Conservation (phyloP, 2,113 vertebrate genomes). For the Tragulus kanchil region DNA sequence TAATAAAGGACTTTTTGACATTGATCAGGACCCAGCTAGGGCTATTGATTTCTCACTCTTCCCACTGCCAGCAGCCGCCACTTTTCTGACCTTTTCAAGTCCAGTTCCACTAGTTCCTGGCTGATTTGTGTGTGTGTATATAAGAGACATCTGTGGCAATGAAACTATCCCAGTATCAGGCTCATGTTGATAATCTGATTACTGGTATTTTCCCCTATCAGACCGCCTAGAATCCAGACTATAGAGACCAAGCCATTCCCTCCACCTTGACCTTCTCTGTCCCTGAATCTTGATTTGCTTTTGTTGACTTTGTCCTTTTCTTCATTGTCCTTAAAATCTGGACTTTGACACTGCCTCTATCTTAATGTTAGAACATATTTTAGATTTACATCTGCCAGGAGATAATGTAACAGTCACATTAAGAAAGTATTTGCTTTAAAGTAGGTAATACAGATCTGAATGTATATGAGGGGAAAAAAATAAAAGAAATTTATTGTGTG, state of each 20-base stretch:
- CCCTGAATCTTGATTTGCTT: neutral
- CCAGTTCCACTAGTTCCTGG: slow-evolving; percentile 59
- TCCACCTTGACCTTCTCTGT: neutral
- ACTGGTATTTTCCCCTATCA: neutral
- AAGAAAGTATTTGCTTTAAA: slow-evolving; percentile 51
- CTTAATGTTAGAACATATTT: slow-evolving; percentile 38
- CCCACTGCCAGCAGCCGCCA: slow-evolving; percentile 76
- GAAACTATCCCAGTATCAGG: neutral
- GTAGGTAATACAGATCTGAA: slow-evolving; percentile 41
- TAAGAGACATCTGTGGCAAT: slow-evolving; percentile 6
- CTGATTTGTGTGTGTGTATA: neutral
- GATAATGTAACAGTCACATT: slow-evolving; percentile 18
- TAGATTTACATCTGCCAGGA: slow-evolving; percentile 42
- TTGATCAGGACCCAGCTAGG: slow-evolving; percentile 49
- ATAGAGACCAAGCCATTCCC: neutral
- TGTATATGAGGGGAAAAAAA: slow-evolving; percentile 37
- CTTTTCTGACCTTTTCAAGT: slow-evolving; percentile 73
- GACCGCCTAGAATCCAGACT: neutral
- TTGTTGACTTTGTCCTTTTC: slow-evolving; percentile 35
- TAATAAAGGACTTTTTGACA: slow-evolving; percentile 76
- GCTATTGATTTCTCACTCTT: slow-evolving; percentile 72
- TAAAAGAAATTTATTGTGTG: slow-evolving; percentile 61
- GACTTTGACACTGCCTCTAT: neutral
- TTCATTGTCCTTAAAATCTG: neutral
- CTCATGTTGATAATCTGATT: neutral